Evolutionary conservation across 2,113 vertebrate species (phyloP), one percentile per base, ranked within the genome.

Genomic region (Marmota monax): DNA sequence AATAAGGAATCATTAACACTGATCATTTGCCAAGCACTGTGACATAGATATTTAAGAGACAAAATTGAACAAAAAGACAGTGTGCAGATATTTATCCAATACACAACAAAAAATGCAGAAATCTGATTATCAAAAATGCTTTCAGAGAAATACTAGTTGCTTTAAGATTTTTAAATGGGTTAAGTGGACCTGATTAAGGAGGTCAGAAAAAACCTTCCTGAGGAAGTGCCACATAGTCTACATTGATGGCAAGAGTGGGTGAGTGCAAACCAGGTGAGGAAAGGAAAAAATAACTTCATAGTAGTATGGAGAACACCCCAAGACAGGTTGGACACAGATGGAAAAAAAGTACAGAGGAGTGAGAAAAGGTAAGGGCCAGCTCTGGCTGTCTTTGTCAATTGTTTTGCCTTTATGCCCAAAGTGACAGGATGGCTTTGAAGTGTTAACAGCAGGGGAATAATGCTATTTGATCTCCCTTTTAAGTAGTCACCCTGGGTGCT

Each of bases 401-500:
- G 70, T 58, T 79, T 22, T 42, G n/a, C 25, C 72, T 96, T 92
- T 58, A 51, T 23, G 56, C 88, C 63, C 74, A 92, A 18, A 80
- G 76, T 77, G 39, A 84, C 4, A 73, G 23, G 90, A 67, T 56
- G 65, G 69, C 69, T 95, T 83, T 92, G 34, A 95, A 93, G 58
- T 67, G 70, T 51, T 96, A 92, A 92, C 32, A 92, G 78, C 72
- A 70, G 32, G 53, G 27, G 23, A 39, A 94, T 78, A 90, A 93
- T 45, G 16, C 0, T 34, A 94, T 94, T 92, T 93, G 58, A 73
- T 88, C 72, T 88, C 48, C 80, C 95, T 90, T 93, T 88, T 70
- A 92, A 96, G 93, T 72, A 61, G 61, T 91, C 61, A 23, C 78
- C 82, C 80, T 90, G 48, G 92, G 72, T 56, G 27, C 90, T 65